phyloP scores from a whole-genome alignment of 1,140 invertebrate species.

The Drosophila bocqueti region DNA sequence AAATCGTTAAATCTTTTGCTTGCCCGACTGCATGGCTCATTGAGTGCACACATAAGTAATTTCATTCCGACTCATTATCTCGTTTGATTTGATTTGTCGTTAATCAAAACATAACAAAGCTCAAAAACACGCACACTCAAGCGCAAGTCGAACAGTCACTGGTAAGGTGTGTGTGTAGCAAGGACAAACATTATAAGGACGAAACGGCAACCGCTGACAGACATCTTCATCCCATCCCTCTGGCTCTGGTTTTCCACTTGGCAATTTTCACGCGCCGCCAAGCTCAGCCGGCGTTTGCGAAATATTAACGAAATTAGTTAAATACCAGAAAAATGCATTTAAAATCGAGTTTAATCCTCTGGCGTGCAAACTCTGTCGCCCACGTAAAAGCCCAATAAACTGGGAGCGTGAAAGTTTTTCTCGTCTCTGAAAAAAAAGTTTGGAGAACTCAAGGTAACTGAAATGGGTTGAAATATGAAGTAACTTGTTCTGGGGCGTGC shows the following conservation, averaged over 20 bases:
- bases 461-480: constrained; percentile 38
- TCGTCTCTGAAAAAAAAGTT: constrained; percentile 52
- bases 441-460: constrained; percentile 28
- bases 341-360: constrained; percentile 46
- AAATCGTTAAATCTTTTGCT: constrained; percentile 14
- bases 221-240: constrained; percentile 2
- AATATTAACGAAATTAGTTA: constrained; percentile 74
- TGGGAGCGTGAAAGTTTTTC: constrained; percentile 51
- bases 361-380: constrained; percentile 21
- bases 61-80: constrained; percentile 48
- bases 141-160: constrained; percentile 3
- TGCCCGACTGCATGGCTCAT: constrained; percentile 27
- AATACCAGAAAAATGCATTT: constrained; percentile 72
- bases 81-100: constrained; percentile 48
- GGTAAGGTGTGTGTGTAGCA: constrained; percentile 8
- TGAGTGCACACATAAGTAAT: constrained; percentile 45
- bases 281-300: constrained; percentile 38
- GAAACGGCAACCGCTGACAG: constrained; percentile 13
- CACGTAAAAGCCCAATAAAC: constrained; percentile 79
- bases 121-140: constrained; percentile 23
- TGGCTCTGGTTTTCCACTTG: constrained; percentile 16
- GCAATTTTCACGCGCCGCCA: constrained; percentile 42
- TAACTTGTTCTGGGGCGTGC: constrained; percentile 52
- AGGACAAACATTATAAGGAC: constrained; percentile 23
- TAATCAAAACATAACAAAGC: constrained; percentile 51